Percentiles rank a stretch among this genome's conserved stretches.
phyloP scores from a whole-genome alignment of 1,140 invertebrate genomes.

The Diorhabda sublineata region DNA sequence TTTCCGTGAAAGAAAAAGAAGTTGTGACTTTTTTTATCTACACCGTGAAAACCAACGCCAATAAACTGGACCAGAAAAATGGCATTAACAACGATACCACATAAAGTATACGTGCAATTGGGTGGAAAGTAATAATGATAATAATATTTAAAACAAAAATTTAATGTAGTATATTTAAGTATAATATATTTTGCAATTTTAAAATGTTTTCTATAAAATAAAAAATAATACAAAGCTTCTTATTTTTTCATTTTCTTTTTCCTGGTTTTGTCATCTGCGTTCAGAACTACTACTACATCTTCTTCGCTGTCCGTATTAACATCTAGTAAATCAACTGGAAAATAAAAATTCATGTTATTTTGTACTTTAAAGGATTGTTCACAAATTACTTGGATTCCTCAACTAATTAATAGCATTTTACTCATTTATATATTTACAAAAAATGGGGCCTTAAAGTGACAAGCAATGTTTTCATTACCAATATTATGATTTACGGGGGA shows the following conservation, averaged over 20 bases:
- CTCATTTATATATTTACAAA: no score
- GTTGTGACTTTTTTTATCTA: constrained; percentile 95
- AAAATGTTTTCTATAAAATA: constrained; percentile 16
- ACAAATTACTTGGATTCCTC: no score
- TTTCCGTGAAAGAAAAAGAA: constrained; percentile 92
- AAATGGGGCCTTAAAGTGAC: no score
- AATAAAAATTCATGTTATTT: constrained; percentile 11
- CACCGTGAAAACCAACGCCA: constrained; percentile 91
- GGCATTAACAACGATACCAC: constrained; percentile 62
- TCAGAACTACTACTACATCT: constrained; percentile 39
- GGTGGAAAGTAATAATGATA: constrained; percentile 1
- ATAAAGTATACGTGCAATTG: constrained; percentile 31
- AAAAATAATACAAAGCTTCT: neutral
- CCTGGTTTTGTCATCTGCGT: constrained; percentile 29
- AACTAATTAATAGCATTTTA: no score
- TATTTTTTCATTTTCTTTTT: constrained; percentile 31
- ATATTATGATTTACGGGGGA: no score
- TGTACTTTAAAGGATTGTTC: no score
- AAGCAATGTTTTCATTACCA: no score
- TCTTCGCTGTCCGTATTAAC: constrained; percentile 40
- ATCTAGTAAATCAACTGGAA: constrained; percentile 23
- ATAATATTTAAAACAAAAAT: constrained; percentile 12
- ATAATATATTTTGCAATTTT: constrained; percentile 17
- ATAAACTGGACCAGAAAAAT: constrained; percentile 88
- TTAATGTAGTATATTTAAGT: constrained; percentile 7